These are phyloP conservation scores for Exocentrus adspersus DNA, from an alignment of 2,888 invertebrate species.

Conservation along the genomic window DNA sequence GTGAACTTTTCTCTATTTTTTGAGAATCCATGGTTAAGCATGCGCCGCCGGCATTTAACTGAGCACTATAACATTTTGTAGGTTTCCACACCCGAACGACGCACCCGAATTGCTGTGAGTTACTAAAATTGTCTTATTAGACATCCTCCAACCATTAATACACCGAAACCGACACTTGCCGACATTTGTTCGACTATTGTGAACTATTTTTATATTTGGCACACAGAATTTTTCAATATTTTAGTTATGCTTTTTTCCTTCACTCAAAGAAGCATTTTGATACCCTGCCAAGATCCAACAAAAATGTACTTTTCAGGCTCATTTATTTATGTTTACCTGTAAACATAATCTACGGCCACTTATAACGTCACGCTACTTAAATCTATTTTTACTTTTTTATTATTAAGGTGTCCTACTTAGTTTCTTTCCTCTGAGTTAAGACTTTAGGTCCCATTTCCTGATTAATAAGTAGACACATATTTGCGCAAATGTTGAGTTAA, in stretches of 20 bases:
- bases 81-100: conserved; percentile 37
- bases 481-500: no score
- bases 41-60: no score
- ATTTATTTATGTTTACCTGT: background rate
- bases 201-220: conserved; percentile 47
- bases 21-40: conserved; percentile 35
- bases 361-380: no score
- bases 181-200: conserved; percentile 43
- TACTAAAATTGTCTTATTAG: conserved; percentile 60
- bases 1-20: conserved; percentile 13
- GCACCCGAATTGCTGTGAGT: conserved; percentile 52
- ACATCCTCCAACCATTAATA: conserved; percentile 57
- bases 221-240: conserved; percentile 21
- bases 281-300: conserved; percentile 2
- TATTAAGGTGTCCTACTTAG: no score
- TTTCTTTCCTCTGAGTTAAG: no score
- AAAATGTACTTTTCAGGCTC: conserved; percentile 3
- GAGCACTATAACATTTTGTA: conserved; percentile 40
- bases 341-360: background rate
- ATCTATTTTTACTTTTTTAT: no score
- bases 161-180: conserved; percentile 51
- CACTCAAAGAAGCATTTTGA: conserved; percentile 9
- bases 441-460: no score
- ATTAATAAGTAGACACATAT: no score
- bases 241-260: conserved; percentile 28